Evolutionary conservation across 2,797 vertebrate species (phyloP), one percentile per base, ranked within the genome.

Genomic region (Galago senegalensis): DNA sequence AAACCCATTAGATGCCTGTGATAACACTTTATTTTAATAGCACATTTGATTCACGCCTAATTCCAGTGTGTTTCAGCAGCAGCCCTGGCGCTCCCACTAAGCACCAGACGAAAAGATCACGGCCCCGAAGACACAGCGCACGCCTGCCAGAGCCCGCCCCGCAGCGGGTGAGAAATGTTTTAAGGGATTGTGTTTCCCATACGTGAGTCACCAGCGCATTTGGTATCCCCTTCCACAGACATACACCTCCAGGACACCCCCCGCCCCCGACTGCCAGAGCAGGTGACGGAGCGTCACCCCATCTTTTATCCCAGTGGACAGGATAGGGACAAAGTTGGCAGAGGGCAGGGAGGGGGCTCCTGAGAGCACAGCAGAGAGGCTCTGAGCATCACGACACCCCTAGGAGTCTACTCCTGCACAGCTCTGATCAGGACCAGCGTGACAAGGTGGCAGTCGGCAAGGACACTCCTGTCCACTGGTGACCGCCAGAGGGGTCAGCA

Each of bases 21-120:
- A 69, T 70, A 89, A 90, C 95, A 80, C 96, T 97, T 97, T 34
- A 84, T 97, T 97, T 96, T 96, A 98, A 98, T 84, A 83, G 93
- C 37, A 87, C 96, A 49, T 87, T 96, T 97, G 97, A 98, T 97
- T 97, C 96, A 93, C 67, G 27, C 94, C 92, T 81, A 81, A 97
- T 95, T 97, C 96, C 94, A 70, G 34, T 5, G 90, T 21, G 75
- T 87, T 76, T 94, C 2, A 0, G 60, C 56, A 25, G 77, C 20
- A 16, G 90, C 93, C 97, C 81, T 34, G 0, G 0, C 0, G 23
- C 87, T 84, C 5, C 90, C 93, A 58, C 67, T 14, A 46, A 0
- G 7, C 34, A 23, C 75, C 97, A 90, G 95, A 97, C 20, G 92
- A 96, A 97, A 1, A 75, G 84, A 34, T 81, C 37, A 37, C 12